A percentile compares a stretch with the other conserved stretches of the same genome.
Conservation (phyloP, 2,888 invertebrate species). For the Aleiodes leptofemur region DNA sequence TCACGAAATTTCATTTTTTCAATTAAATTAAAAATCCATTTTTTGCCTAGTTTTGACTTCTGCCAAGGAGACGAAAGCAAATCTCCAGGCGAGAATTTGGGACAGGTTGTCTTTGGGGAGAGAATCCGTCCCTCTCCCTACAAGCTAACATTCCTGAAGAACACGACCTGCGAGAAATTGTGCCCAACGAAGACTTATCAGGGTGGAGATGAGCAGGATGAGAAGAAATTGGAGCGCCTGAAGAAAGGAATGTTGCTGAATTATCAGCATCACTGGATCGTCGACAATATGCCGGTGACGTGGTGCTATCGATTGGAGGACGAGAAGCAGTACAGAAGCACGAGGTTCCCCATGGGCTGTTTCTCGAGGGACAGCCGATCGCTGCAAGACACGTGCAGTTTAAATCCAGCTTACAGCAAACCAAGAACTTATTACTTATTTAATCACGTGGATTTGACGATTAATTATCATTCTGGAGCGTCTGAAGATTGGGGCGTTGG, state of each 20-base stretch:
- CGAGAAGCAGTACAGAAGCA: constrained; percentile 89
- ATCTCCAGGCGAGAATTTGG: constrained; percentile 97
- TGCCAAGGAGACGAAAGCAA: constrained; percentile 84
- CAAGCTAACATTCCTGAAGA: constrained; percentile 86
- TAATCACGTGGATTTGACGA: constrained; percentile 96
- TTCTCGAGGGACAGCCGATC: constrained; percentile 79
- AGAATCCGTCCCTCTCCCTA: constrained; percentile 96
- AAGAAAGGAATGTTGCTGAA: constrained; percentile 95
- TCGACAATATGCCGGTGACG: constrained; percentile 99
- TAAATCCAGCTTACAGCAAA: constrained; percentile 77
- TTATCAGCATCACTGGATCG: constrained; percentile 99
- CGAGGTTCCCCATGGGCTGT: constrained; percentile 99
- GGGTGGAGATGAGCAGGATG: constrained; percentile 80
- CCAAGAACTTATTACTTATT: constrained; percentile 92
- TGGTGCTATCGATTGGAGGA: constrained; percentile 92
- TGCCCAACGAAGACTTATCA: constrained; percentile 86
- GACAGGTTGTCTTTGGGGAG: constrained; percentile 99
- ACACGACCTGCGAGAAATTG: constrained; percentile 79
- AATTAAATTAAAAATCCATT: background rate
- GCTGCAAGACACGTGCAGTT: constrained; percentile 65
- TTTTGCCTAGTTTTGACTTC: constrained; percentile 88
- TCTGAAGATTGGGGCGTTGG: constrained; percentile 91
- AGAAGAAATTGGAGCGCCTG: constrained; percentile 86
- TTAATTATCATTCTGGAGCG: constrained; percentile 94
- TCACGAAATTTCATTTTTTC: background rate